A percentile compares a stretch with the other conserved stretches of the same genome.
These are phyloP conservation scores for Panonychus citri DNA, from an alignment of 1,140 invertebrate genomes.

Conservation along the genomic window DNA sequence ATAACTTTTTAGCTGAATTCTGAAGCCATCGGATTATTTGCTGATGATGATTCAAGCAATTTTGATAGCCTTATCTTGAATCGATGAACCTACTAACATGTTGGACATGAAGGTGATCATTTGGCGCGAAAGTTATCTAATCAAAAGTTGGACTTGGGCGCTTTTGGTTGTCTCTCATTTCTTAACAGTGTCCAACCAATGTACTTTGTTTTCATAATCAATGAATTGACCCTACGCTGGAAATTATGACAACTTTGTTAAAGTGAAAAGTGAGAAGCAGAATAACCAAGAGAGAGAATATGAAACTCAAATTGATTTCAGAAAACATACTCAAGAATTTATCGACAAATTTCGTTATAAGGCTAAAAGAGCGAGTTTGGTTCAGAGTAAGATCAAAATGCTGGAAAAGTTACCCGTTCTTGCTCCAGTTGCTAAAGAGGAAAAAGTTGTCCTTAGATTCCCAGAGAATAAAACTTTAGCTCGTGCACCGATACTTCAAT, in stretches of 20 bases:
- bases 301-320: conserved; percentile 83
- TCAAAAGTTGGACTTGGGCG: conserved; percentile 82
- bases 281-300: conserved; percentile 89
- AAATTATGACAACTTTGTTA: conserved; percentile 86
- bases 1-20: too few species aligned
- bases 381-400: conserved; percentile 98
- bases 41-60: too few species aligned
- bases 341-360: conserved; percentile 97
- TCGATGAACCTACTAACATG: conserved; percentile 84
- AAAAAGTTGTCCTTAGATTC: conserved; percentile 70
- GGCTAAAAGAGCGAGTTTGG: conserved; percentile 88
- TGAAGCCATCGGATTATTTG: too few species aligned
- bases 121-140: conserved; percentile 82
- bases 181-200: conserved; percentile 83
- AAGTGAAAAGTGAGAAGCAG: conserved; percentile 78
- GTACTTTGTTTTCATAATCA: conserved; percentile 79
- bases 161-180: conserved; percentile 95
- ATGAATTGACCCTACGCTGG: conserved; percentile 66
- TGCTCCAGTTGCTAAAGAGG: conserved; percentile 79
- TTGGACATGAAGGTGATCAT: conserved; percentile 98
- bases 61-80: too few species aligned
- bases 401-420: conserved; percentile 91
- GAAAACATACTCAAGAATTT: conserved; percentile 83
- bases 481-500: conserved; percentile 63
- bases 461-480: conserved; percentile 73